These are phyloP conservation scores for Meloidogyne hapla DNA, from an alignment of 1,140 invertebrate species.

Conservation along the genomic window DNA sequence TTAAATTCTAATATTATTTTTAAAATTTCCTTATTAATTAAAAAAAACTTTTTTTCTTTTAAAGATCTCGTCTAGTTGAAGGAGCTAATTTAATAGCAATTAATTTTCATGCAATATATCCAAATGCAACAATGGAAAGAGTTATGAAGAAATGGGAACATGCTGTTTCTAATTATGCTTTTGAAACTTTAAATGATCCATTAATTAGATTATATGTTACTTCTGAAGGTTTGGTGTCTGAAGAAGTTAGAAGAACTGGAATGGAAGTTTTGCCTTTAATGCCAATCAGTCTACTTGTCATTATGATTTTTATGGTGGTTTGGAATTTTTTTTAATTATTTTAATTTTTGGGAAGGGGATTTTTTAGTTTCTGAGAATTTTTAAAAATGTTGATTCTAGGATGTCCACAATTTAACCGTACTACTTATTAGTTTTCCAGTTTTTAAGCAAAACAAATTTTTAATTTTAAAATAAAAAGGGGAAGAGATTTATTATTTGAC, in stretches of 20 bases:
- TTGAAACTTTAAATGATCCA: slow-evolving; percentile 48
- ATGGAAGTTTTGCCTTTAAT: slow-evolving; percentile 58
- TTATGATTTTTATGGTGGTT: slow-evolving; percentile 56
- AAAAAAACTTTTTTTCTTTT: slow-evolving; percentile 10
- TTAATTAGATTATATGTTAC: slow-evolving; percentile 56
- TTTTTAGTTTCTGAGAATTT: too few species aligned
- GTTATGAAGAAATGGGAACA: slow-evolving; percentile 64
- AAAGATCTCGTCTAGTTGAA: slow-evolving; percentile 59
- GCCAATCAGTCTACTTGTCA: slow-evolving; percentile 50
- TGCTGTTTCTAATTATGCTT: slow-evolving; percentile 55
- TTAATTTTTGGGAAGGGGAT: not conserved
- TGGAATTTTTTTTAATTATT: slow-evolving; percentile 19
- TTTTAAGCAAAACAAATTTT: too few species aligned
- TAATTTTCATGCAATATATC: slow-evolving; percentile 62
- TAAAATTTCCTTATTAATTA: not conserved
- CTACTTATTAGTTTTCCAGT: too few species aligned
- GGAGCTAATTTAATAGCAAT: slow-evolving; percentile 53
- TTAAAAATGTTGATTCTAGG: slow-evolving; percentile 20
- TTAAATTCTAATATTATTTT: too few species aligned
- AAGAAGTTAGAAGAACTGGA: slow-evolving; percentile 61
- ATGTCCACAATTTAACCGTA: too few species aligned
- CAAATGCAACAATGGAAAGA: slow-evolving; percentile 49
- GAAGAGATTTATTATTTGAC: too few species aligned
- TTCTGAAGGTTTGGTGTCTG: slow-evolving; percentile 59
- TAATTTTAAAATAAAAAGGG: too few species aligned